Evolutionary conservation across 92 coral and sea anemone species (phyloP).

Genomic region (Phenganax stokvisi): DNA sequence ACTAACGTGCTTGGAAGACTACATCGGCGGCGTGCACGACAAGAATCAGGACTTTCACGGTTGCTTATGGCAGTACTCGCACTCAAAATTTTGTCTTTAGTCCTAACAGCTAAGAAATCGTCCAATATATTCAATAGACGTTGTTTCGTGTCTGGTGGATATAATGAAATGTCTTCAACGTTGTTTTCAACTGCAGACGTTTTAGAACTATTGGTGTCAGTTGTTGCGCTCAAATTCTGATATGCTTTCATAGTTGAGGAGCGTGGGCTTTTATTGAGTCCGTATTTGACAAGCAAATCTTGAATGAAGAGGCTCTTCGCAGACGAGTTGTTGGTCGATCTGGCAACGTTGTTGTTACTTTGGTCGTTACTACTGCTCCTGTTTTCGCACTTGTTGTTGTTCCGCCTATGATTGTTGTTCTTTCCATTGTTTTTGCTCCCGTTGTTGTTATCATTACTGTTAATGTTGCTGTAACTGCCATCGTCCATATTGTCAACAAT

Average conservation of each 20-base stretch:
- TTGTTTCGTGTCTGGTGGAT: constrained; percentile 15
- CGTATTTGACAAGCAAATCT: constrained; percentile 82
- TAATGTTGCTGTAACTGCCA: neutral
- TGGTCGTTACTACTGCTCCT: neutral
- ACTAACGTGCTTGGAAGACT: neutral
- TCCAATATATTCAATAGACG: constrained; percentile 27
- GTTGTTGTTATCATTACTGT: constrained; percentile 3
- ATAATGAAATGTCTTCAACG: neutral
- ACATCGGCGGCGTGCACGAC: neutral
- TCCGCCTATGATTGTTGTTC: neutral
- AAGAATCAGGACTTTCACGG: neutral
- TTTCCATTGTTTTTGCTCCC: neutral
- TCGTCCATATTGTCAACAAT: neutral
- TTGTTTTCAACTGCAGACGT: neutral
- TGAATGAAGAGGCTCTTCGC: constrained; percentile 80
- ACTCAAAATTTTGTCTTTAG: neutral
- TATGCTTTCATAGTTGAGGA: neutral
- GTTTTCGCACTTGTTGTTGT: neutral
- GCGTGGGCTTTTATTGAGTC: constrained; percentile 55
- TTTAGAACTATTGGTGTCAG: neutral
- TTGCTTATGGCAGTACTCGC: constrained; percentile 7
- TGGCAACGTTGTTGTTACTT: neutral
- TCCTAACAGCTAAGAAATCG: constrained; percentile 26
- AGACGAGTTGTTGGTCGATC: constrained; percentile 7
- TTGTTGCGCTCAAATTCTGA: neutral